phyloP scores from a whole-genome alignment of 2,888 invertebrate species.

The Sphaerophoria rueppellii region DNA sequence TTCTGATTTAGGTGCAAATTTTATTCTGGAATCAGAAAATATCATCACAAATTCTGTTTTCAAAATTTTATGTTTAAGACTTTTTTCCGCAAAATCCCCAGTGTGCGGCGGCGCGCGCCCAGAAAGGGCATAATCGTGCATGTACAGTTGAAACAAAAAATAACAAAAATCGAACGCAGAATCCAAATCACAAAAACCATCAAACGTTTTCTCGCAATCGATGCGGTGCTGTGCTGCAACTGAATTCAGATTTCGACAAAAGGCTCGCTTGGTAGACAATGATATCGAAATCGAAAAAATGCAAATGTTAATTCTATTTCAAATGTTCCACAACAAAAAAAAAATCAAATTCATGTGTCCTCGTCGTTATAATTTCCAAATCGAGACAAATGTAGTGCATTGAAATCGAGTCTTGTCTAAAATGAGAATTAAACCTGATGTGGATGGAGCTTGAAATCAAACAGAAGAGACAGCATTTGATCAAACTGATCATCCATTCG shows the following conservation, averaged over 20 bases:
- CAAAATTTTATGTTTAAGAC: no score
- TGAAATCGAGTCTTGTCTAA: slow-evolving; percentile 2
- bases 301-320: slow-evolving; percentile 46
- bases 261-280: slow-evolving; percentile 33
- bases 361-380: slow-evolving; percentile 37
- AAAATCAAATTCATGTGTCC: slow-evolving; percentile 51
- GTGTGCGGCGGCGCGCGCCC: no score
- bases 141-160: slow-evolving; percentile 7
- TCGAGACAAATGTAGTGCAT: not conserved
- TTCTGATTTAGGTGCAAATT: no score
- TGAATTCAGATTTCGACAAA: not conserved
- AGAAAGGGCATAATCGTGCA: slow-evolving; percentile 73
- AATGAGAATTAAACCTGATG: no score
- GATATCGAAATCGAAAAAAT: slow-evolving; percentile 67
- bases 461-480: not conserved
- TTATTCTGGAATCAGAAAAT: no score
- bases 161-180: slow-evolving; percentile 68
- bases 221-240: not conserved
- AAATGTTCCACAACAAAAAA: not conserved
- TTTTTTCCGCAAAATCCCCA: no score
- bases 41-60: no score
- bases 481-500: not conserved
- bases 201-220: slow-evolving; percentile 31
- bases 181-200: slow-evolving; percentile 28
- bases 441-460: not conserved